Percentiles rank a stretch among this genome's conserved stretches.
These are phyloP conservation scores for Rhinoderma darwinii DNA, from an alignment of 2,113 vertebrate species.

Conservation along the genomic window DNA sequence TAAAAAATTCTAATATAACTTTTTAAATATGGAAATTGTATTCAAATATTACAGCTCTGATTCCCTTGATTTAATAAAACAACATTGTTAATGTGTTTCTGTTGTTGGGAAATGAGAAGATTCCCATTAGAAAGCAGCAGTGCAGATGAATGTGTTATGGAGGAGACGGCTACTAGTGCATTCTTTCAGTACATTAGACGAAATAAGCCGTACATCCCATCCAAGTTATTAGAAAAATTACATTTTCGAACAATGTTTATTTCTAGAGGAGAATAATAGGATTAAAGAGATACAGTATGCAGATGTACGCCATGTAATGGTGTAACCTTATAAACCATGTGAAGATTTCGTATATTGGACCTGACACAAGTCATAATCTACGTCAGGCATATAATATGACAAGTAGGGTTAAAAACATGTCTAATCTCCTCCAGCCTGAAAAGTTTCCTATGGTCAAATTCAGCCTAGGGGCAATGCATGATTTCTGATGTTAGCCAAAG, in stretches of 20 bases:
- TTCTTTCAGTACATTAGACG: neutral
- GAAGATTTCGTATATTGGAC: neutral
- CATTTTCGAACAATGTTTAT: conserved; percentile 1
- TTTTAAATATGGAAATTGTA: conserved; percentile 20
- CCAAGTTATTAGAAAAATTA: neutral
- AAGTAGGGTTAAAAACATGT: neutral
- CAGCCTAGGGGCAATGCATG: neutral
- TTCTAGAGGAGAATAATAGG: conserved; percentile 4
- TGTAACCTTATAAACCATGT: neutral
- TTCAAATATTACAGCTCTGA: neutral
- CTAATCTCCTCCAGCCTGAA: neutral
- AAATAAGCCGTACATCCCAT: neutral
- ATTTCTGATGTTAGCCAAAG: neutral
- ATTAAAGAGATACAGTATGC: neutral
- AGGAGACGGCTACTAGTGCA: neutral
- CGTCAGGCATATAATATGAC: neutral
- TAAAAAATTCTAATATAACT: neutral
- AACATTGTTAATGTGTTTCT: conserved; percentile 5
- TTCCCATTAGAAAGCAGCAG: neutral
- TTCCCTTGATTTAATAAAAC: conserved; percentile 10
- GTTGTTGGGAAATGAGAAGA: neutral
- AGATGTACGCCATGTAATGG: neutral
- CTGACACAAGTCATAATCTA: neutral
- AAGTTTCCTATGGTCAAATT: neutral
- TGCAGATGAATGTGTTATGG: neutral